A percentile compares a stretch with the other conserved stretches of the same genome.
Evolutionary conservation across 2,888 invertebrate species (phyloP).

Genomic region (Yponomeuta malinellus): DNA sequence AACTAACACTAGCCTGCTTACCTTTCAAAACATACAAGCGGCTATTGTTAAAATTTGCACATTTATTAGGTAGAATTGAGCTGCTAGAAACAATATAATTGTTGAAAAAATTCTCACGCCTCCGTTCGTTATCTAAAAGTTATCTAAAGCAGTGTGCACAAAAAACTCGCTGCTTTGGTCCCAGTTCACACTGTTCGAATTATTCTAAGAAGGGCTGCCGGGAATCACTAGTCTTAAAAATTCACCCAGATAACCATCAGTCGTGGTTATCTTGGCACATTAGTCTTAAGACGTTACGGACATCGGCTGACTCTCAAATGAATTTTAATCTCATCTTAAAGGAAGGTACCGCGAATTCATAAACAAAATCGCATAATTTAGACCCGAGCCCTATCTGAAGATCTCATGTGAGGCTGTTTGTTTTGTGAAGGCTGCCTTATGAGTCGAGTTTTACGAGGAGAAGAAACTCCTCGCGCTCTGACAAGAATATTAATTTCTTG

Average conservation of each 20-base stretch:
- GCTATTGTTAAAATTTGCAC: background rate
- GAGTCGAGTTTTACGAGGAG: conserved; percentile 26
- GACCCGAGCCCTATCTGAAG: conserved; percentile 32
- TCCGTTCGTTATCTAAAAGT: conserved; percentile 24
- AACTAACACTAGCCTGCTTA: background rate
- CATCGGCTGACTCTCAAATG: conserved; percentile 36
- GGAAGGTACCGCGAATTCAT: conserved; percentile 40
- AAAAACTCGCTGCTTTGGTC: conserved; percentile 16
- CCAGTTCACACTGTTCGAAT: conserved; percentile 23
- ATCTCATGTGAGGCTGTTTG: conserved; percentile 43
- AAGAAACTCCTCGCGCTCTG: conserved; percentile 25
- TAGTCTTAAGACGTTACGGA: conserved; percentile 40
- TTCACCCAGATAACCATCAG: conserved; percentile 26
- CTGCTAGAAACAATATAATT: conserved; percentile 11
- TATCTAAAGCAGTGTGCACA: conserved; percentile 13
- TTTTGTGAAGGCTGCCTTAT: conserved; percentile 38
- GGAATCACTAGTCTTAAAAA: conserved; percentile 31
- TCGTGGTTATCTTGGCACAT: conserved; percentile 42
- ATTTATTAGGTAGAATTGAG: background rate
- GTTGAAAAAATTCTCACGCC: conserved; percentile 39
- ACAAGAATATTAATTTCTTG: conserved; percentile 45
- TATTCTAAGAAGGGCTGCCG: conserved; percentile 42
- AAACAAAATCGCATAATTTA: conserved; percentile 37
- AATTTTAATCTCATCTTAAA: conserved; percentile 39
- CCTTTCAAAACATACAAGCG: background rate